Evolutionary conservation across 2,888 invertebrate genomes (phyloP).

Genomic region (Pristionchus fissidentatus): DNA sequence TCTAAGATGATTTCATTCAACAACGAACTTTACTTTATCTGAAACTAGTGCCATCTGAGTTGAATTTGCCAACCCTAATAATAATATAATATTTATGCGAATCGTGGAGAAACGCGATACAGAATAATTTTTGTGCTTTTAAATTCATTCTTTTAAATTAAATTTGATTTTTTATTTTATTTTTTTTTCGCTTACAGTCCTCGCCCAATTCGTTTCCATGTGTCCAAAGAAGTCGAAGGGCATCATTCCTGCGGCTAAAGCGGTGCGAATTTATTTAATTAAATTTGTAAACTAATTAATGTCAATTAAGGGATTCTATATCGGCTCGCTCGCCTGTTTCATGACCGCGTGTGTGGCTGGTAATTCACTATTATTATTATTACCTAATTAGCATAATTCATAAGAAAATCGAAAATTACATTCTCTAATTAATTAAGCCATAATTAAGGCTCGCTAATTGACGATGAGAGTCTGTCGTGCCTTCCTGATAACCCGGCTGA

Average conservation of each 20-base stretch:
- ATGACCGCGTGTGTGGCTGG: constrained; percentile 58
- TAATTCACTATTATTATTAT: background rate
- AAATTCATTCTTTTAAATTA: too few species aligned
- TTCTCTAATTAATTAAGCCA: background rate
- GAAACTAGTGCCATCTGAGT: too few species aligned
- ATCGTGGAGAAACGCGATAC: too few species aligned
- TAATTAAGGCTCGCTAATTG: constrained; percentile 26
- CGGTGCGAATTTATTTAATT: background rate
- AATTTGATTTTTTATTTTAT: too few species aligned
- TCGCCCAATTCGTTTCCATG: constrained; percentile 54
- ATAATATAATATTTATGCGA: background rate
- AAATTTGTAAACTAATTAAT: background rate
- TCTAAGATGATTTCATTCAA: background rate
- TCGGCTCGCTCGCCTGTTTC: constrained; percentile 55
- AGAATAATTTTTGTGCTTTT: too few species aligned
- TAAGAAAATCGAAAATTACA: background rate
- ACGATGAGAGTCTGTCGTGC: constrained; percentile 30
- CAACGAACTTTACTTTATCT: too few species aligned
- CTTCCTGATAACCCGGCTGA: constrained; percentile 29
- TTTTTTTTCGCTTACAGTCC: too few species aligned
- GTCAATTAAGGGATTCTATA: constrained; percentile 50
- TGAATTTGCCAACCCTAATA: too few species aligned
- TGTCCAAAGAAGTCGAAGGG: constrained; percentile 50
- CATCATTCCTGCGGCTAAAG: constrained; percentile 46
- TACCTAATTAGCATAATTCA: background rate